Base-by-base conservation (phyloP, 2,888 invertebrate species). In the Tanytarsus gracilentus region DNA sequence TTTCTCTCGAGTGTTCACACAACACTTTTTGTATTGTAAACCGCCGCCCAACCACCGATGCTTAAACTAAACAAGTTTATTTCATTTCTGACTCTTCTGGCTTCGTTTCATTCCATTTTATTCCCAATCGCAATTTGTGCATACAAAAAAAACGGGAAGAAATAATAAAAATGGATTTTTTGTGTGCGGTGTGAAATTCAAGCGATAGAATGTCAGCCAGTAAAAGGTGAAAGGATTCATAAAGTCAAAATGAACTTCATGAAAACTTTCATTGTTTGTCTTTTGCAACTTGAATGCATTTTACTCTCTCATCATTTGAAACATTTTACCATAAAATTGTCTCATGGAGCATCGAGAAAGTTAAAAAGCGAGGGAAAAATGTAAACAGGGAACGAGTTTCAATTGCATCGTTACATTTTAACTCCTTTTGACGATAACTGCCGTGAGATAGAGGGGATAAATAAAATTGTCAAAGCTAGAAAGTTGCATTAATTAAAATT, bases 1-100 rank as follows among this genome's bases (percentile, higher is more conserved):
- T n/a, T n/a, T n/a, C n/a, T n/a, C n/a, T n/a, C n/a, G n/a, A n/a
- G n/a, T n/a, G n/a, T n/a, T n/a, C n/a, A n/a, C n/a, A n/a, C n/a
- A n/a, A n/a, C n/a, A n/a, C n/a, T n/a, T 50, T 50, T 50, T 50
- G 50, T 50, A 50, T 50, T 50, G 50, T 50, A 50, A 50, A 50
- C 50, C 50, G 50, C 50, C n/a, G n/a, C n/a, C n/a, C n/a, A n/a
- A 52, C 14, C 52, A 33, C 33, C 29, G 30, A 52, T 52, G 29
- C 52, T 33, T 52, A 16, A 52, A 52, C 52, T 52, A 52, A 52
- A 52, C 52, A 52, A 52, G 30, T 52, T 52, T 26, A 26, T 50
- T 44, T 44, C 16, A 18, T 44, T 16, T 9, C 14, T 14, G 9
- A 9, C n/a, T 16, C 9, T 9, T 9, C 18, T 23, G n/a, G 9